Percentiles rank a stretch among this genome's conserved stretches.
Conservation (phyloP, 2,888 invertebrate species). For the Melinaea marsaeus region DNA sequence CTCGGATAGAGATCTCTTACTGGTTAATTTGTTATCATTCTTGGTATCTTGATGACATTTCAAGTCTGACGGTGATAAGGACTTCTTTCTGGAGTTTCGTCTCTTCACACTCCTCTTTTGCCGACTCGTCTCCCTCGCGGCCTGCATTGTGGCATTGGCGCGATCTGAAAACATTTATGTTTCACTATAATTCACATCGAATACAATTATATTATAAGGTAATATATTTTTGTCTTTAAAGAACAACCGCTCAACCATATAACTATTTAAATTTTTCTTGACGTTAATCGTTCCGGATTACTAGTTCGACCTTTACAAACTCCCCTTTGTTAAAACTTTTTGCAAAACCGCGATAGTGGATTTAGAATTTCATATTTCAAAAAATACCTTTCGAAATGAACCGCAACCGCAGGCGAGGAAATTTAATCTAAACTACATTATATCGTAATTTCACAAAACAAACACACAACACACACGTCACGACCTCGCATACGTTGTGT, state of each 20-base stretch:
- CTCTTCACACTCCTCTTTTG: conserved; percentile 70
- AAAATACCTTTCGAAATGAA: conserved; percentile 48
- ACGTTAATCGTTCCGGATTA: conserved; percentile 21
- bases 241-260: neutral
- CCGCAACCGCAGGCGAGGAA: conserved; percentile 60
- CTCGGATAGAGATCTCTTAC: conserved; percentile 68
- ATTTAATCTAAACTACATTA: conserved; percentile 54
- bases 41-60: conserved; percentile 61
- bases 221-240: neutral
- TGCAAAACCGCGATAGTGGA: conserved; percentile 6
- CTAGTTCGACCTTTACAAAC: conserved; percentile 26
- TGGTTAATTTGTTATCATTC: conserved; percentile 58
- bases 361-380: conserved; percentile 9
- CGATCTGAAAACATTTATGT: conserved; percentile 50
- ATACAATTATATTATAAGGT: neutral
- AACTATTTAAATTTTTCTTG: conserved; percentile 10
- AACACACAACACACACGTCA: conserved; percentile 48
- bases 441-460: conserved; percentile 61
- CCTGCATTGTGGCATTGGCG: conserved; percentile 71
- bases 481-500: conserved; percentile 36
- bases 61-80: conserved; percentile 70
- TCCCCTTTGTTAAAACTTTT: conserved; percentile 13
- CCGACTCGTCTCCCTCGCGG: conserved; percentile 66
- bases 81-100: conserved; percentile 73
- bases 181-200: neutral